Base-by-base conservation (phyloP, 2,113 vertebrate genomes). In the Trematocara stigmaticum region DNA sequence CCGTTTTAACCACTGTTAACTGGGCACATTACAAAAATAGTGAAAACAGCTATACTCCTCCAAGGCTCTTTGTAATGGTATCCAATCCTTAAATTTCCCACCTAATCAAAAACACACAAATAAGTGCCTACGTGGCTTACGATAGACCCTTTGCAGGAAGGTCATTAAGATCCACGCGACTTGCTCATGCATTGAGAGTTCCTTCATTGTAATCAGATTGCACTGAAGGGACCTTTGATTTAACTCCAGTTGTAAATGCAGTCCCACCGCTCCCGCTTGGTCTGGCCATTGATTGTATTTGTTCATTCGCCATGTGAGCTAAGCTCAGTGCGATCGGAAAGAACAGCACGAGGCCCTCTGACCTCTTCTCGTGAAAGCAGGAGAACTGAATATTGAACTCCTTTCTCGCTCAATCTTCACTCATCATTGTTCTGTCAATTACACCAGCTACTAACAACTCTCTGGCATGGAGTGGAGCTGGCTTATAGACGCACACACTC, bases 381-480 rank as follows among this genome's bases (percentile, higher is more conserved):
- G 89, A 91, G 88, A 47, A 59, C 87, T 85, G 88, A 78, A 78
- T 94, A 95, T 95, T 51, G 93, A 95, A 82, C 87, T 89, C 52
- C 90, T 88, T 84, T 93, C 94, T 83, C 11, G 1, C 90, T 94
- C 94, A 92, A 93, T 95, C 90, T 89, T 88, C 88, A 83, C 90
- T 88, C 92, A 88, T 91, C 90, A 94, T 95, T 93, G 93, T 94
- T 93, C 84, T 89, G 94, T 94, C 94, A 88, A 92, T 93, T 89
- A 80, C 52, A 78, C 13, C 26, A 8, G 18, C 82, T 84, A 87
- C 88, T 88, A 93, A 93, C 49, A 82, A 94, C 91, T 93, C 83
- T 59, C 40, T 13, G 15, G 87, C 89, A 85, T 29, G 26, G 53
- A 81, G 53, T 66, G 42, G 55, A 57, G 56, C 88, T 79, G 84